Percentiles rank a stretch among this genome's conserved stretches.
Evolutionary conservation across 2,888 invertebrate genomes (phyloP).

Genomic region (Nomada flava): DNA sequence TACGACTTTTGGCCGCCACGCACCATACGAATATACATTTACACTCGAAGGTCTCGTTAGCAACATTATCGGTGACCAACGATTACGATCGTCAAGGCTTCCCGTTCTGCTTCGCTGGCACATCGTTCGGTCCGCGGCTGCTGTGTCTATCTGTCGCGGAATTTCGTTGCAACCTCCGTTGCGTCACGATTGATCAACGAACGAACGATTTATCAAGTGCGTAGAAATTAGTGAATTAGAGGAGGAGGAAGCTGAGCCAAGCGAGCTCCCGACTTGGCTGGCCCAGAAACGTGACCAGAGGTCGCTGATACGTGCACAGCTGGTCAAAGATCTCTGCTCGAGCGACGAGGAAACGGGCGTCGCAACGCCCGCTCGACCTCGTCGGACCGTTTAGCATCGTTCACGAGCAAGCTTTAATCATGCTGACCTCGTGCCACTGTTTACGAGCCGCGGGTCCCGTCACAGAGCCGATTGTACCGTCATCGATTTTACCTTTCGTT

Average conservation of each 20-base stretch:
- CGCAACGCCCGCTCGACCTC: slow-evolving; percentile 53
- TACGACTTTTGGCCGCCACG: slow-evolving; percentile 10
- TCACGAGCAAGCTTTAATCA: slow-evolving; percentile 60
- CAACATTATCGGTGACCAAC: slow-evolving; percentile 77
- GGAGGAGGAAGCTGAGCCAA: background rate
- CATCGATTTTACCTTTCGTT: slow-evolving; percentile 53
- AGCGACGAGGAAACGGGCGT: slow-evolving; percentile 42
- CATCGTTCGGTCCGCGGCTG: slow-evolving; percentile 2
- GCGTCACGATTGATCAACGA: background rate
- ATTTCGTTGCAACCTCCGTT: background rate
- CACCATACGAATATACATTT: slow-evolving; percentile 27
- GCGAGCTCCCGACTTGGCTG: background rate
- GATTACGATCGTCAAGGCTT: slow-evolving; percentile 74
- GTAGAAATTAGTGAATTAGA: background rate
- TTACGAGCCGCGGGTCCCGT: slow-evolving; percentile 45
- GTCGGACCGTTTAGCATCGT: slow-evolving; percentile 60
- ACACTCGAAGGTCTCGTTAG: slow-evolving; percentile 73
- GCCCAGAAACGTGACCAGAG: slow-evolving; percentile 27
- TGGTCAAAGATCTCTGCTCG: slow-evolving; percentile 57
- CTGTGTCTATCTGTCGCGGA: background rate
- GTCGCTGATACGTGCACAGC: slow-evolving; percentile 44
- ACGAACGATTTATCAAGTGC: background rate
- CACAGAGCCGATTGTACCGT: slow-evolving; percentile 33
- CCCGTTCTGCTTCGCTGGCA: slow-evolving; percentile 49
- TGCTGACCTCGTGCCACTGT: slow-evolving; percentile 62